Base-by-base conservation (phyloP, 2,888 invertebrate genomes). In the Unio delphinus region DNA sequence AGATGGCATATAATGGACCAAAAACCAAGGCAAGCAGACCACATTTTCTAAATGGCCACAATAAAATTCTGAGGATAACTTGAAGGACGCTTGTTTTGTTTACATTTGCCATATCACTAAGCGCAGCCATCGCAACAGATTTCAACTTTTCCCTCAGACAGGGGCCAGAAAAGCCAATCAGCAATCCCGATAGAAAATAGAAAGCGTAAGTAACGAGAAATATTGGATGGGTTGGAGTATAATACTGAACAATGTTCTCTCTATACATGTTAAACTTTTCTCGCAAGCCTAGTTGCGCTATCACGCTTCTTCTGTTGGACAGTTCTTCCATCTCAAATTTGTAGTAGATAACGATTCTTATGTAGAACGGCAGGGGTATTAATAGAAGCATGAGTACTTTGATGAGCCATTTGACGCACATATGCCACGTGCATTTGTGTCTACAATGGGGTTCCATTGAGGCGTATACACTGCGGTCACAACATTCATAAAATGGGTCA, bases 11-110 rank as follows among this genome's bases (percentile, higher is more conserved):
- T 6, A 87, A 34, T 6, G 86, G 83, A 18, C 80, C 84, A 0
- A 87, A 65, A 0, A 87, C 26, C 54, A 86, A 74, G 1, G 86
- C 89, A 2, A 87, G 55, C 0, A 88, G 68, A 3, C 89, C 89
- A 69, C 80, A 87, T 57, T 80, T 83, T 67, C 83, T 81, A 75
- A 88, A 89, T 0, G 89, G 89, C 83, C 82, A 87, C 30, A 89
- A 72, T 15, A 84, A 69, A 61, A 85, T 80, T n/a, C 83, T 74
- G 1, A 87, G 75, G 18, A 87, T 69, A 28, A 88, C 80, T 45
- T 84, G 82, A 18, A 89, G 68, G 2, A 87, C 86, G 34, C 82
- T 85, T 1, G 87, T 81, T 72, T 86, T 81, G 3, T 86, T 86
- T 7, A 88, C 83, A 60, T 79, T 80, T 61, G 81, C 79, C 82